Percentiles rank a stretch among this genome's conserved stretches.
phyloP scores from a whole-genome alignment of 1,140 invertebrate species.

The Macrotrachela quadricornifera region DNA sequence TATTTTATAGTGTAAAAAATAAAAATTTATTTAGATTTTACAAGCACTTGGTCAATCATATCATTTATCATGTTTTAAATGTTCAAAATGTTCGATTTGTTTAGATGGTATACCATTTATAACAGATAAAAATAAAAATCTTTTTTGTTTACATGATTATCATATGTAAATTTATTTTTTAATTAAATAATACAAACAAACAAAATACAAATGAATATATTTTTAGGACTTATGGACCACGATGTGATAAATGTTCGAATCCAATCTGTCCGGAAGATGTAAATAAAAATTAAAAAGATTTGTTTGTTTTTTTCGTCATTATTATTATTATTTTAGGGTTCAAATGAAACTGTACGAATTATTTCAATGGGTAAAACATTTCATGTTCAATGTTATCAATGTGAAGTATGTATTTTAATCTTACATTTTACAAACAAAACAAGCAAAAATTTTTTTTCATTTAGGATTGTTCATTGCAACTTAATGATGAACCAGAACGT shows the following conservation, averaged over 20 bases:
- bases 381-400: constrained; percentile 86
- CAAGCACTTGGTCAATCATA: constrained; percentile 91
- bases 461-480: no score
- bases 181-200: no score
- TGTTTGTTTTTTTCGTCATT: no score
- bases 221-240: constrained; percentile 65
- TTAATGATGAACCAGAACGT: no score
- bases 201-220: no score
- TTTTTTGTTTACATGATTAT: constrained; percentile 95
- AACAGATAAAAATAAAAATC: constrained; percentile 86
- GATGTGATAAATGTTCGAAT: constrained; percentile 74
- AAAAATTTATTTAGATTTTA: constrained; percentile 44
- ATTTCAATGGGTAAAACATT: constrained; percentile 89
- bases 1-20: background rate
- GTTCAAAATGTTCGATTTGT: constrained; percentile 76
- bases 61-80: constrained; percentile 79
- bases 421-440: no score
- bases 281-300: no score
- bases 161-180: constrained; percentile 41
- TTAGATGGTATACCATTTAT: constrained; percentile 94
- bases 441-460: no score
- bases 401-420: constrained; percentile 49
- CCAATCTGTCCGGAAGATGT: constrained; percentile 74
- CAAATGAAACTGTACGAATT: constrained; percentile 85
- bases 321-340: constrained; percentile 36